Conservation (phyloP, 1,140 invertebrate genomes). For the Ceratina australensis region DNA sequence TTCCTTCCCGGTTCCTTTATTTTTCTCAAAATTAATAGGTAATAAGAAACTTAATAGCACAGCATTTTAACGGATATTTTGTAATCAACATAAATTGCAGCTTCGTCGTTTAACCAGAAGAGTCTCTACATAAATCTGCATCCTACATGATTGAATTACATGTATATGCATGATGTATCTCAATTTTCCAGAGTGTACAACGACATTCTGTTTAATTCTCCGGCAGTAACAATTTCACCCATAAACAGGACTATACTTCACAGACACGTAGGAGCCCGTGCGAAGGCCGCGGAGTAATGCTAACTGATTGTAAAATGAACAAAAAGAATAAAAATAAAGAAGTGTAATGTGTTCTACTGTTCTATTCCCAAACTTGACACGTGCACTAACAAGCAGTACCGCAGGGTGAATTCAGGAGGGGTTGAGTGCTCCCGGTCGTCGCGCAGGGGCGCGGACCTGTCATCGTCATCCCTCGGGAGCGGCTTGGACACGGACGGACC, state of each 20-base stretch:
- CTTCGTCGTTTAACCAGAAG: background rate
- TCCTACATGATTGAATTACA: background rate
- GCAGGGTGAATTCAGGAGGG: slow-evolving; percentile 77
- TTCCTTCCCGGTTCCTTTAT: background rate
- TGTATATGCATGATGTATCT: too few relatives aligned
- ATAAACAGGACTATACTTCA: too few relatives aligned
- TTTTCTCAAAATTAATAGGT: background rate
- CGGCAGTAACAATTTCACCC: too few relatives aligned
- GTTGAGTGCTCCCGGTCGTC: slow-evolving; percentile 76
- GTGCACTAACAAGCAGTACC: slow-evolving; percentile 77
- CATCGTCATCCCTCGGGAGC: slow-evolving; percentile 70
- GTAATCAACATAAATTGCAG: slow-evolving; percentile 2
- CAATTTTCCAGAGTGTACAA: slow-evolving; percentile 7
- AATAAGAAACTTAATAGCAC: too few relatives aligned
- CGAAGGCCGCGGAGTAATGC: slow-evolving; percentile 9
- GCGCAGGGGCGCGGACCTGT: slow-evolving; percentile 74
- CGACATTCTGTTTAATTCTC: background rate
- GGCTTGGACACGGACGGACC: slow-evolving; percentile 76
- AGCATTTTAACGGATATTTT: too few relatives aligned
- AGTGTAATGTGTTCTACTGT: slow-evolving; percentile 65
- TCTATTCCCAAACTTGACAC: slow-evolving; percentile 60
- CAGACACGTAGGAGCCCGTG: too few relatives aligned
- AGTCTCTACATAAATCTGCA: background rate
- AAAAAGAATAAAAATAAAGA: slow-evolving; percentile 31
- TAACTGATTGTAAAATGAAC: slow-evolving; percentile 30